phyloP scores from a whole-genome alignment of 2,888 invertebrate genomes.

The Mesoligia furuncula region DNA sequence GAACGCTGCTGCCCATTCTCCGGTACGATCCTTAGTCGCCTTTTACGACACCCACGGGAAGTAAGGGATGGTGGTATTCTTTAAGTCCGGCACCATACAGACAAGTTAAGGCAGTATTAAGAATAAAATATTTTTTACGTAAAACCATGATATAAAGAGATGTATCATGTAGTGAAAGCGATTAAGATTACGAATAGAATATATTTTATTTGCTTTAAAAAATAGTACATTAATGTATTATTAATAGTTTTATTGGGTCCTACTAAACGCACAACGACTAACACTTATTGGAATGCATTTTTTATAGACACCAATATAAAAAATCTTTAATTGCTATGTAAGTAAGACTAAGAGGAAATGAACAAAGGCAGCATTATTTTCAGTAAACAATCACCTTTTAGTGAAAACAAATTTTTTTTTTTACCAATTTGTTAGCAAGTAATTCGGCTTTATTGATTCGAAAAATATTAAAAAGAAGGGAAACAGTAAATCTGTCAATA shows the following conservation, averaged over 20 bases:
- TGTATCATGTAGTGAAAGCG: neutral
- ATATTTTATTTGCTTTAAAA: neutral
- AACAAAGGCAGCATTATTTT: neutral
- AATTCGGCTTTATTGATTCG: neutral
- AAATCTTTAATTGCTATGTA: neutral
- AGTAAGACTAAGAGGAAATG: neutral
- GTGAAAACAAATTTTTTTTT: neutral
- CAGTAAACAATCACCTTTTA: neutral
- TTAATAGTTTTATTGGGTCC: neutral
- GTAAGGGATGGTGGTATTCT: too few species aligned
- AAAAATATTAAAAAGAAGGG: neutral
- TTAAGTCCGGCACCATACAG: too few species aligned
- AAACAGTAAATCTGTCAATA: neutral
- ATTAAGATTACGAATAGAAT: neutral
- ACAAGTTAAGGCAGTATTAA: neutral
- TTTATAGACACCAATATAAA: neutral
- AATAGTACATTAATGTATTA: neutral
- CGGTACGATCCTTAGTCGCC: too few species aligned
- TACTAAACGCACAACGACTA: too few species aligned
- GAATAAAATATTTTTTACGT: neutral
- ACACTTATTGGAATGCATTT: neutral
- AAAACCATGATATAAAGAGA: neutral
- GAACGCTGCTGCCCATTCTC: too few species aligned
- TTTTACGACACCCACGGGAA: too few species aligned
- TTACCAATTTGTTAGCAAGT: neutral